Conservation (phyloP, 2,888 invertebrate species). For the Dolichopus griseipennis region DNA sequence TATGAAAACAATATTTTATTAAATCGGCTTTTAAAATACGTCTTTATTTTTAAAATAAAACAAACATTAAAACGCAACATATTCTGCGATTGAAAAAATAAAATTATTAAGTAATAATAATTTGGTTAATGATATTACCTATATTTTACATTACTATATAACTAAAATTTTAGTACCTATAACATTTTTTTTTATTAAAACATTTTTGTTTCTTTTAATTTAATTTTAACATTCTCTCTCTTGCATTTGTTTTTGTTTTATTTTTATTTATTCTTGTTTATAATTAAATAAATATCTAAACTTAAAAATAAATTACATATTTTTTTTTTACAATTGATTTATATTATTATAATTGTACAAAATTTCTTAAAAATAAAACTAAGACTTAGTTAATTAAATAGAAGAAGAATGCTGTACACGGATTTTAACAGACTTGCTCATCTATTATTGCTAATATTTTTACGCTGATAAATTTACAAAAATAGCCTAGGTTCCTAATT, state of each 20-base stretch:
- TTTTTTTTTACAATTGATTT: not conserved
- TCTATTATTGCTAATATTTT: constrained; percentile 1
- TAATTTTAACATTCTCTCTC: constrained; percentile 4
- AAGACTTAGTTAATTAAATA: not conserved
- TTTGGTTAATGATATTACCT: not conserved
- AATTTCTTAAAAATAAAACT: constrained; percentile 5
- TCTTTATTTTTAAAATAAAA: not conserved
- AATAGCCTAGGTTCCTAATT: not conserved
- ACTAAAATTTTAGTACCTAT: not conserved
- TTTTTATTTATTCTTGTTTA: not conserved
- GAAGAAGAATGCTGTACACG: constrained; percentile 1
- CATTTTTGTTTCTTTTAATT: not conserved
- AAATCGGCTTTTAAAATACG: constrained; percentile 4
- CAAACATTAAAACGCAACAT: constrained; percentile 6
- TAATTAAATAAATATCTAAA: constrained; percentile 6
- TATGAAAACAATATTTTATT: constrained; percentile 4
- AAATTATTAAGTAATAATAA: not conserved
- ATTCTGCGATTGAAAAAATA: constrained; percentile 4
- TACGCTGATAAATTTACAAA: constrained; percentile 4
- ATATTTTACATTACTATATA: not conserved
- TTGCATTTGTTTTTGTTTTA: not conserved
- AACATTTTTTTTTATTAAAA: not conserved
- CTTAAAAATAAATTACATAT: not conserved
- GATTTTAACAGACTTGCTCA: not conserved
- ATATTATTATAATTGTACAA: constrained; percentile 1